These are phyloP conservation scores for Littorina saxatilis DNA, from an alignment of 1,140 invertebrate genomes.

Conservation along the genomic window DNA sequence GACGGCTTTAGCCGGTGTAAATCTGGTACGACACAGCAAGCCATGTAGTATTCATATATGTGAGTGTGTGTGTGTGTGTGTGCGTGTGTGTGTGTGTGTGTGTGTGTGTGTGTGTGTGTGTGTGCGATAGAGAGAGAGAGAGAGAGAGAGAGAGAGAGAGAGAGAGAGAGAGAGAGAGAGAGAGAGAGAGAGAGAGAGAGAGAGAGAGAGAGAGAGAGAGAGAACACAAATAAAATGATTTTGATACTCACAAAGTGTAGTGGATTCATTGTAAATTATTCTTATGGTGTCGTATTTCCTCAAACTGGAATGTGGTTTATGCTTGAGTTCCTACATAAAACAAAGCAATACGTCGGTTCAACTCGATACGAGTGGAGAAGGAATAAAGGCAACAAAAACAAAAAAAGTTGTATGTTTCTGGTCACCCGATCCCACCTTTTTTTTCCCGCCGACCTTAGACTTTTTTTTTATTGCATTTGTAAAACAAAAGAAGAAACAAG, in stretches of 20 bases:
- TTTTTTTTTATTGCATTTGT: no score
- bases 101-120: neutral
- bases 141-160: neutral
- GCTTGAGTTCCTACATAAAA: neutral
- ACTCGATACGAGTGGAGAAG: neutral
- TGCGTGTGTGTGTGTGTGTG: neutral
- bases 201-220: conserved; percentile 17
- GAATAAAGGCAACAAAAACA: neutral
- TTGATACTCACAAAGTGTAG: no score
- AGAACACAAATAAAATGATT: neutral
- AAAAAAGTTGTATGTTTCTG: neutral
- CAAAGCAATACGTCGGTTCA: neutral
- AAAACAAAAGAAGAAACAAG: no score
- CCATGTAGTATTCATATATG: no score
- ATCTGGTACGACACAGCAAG: no score
- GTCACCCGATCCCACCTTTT: neutral
- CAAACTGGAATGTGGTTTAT: neutral
- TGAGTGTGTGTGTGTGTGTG: no score
- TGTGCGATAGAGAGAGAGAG: neutral
- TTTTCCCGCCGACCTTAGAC: neutral
- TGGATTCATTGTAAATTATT: no score
- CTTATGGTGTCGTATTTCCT: no score
- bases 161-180: neutral
- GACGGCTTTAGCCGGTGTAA: no score
- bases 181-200: conserved; percentile 17